phyloP scores from a whole-genome alignment of 35 echinoderm and acorn worm genomes.

The Apostichopus californicus region DNA sequence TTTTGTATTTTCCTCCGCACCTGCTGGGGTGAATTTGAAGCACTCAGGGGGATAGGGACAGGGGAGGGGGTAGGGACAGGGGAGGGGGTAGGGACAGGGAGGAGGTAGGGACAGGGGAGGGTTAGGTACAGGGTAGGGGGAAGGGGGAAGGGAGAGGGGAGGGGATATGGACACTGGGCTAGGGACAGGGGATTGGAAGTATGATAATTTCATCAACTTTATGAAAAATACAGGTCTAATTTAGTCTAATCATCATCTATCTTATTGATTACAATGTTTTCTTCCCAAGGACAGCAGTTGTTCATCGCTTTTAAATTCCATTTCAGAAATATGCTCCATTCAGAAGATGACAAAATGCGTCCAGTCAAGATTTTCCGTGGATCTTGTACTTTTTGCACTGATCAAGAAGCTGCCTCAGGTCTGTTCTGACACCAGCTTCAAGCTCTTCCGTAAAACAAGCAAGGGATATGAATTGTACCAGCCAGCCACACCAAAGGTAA shows the following conservation, averaged over 20 bases:
- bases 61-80: too few relatives aligned
- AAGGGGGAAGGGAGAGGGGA: too few relatives aligned
- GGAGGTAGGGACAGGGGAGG: too few relatives aligned
- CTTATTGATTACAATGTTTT: background rate
- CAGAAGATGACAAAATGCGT: conserved; percentile 66
- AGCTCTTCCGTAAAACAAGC: conserved; percentile 62
- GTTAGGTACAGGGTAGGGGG: too few relatives aligned
- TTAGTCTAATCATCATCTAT: background rate
- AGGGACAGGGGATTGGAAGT: too few relatives aligned
- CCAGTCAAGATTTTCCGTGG: conserved; percentile 70
- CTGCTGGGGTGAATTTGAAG: too few relatives aligned
- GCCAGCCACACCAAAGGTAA: conserved; percentile 59
- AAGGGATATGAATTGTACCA: conserved; percentile 58
- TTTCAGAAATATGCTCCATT: conserved; percentile 72
- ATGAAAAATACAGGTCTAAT: too few relatives aligned
- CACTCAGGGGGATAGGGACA: too few relatives aligned
- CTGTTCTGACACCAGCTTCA: conserved; percentile 74
- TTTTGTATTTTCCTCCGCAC: too few relatives aligned
- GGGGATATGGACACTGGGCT: too few relatives aligned
- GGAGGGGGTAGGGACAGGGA: too few relatives aligned
- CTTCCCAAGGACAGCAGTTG: background rate
- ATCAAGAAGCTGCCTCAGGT: conserved; percentile 59
- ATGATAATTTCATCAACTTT: background rate
- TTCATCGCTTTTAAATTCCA: background rate
- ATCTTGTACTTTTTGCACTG: conserved; percentile 64